Base-by-base conservation (phyloP, 2,797 vertebrate genomes). In the Australoheros facetus region DNA sequence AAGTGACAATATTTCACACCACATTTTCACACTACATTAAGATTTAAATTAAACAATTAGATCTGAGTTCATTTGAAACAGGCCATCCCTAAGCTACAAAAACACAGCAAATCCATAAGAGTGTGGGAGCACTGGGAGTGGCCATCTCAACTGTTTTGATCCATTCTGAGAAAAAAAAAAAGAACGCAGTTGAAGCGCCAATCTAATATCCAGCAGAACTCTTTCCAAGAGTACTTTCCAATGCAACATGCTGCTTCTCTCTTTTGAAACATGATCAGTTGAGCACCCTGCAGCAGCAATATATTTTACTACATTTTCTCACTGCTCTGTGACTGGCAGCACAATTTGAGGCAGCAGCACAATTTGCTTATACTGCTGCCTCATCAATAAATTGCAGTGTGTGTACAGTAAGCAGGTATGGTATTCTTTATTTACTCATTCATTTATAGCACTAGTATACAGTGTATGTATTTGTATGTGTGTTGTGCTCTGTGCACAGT, bases 351-450 rank as follows among this genome's bases (percentile, higher is more conserved):
- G n/a, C n/a, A n/a, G 26, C 26, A 26, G 11, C 19, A 37, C 19
- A 37, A 13, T 0, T 60, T 37, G 32, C 16, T 51, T 48, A 48
- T 48, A 55, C 14, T 26, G 14, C 37, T 23, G 23, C 8, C 0
- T 7, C 39, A 45, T 64, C 42, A 45, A 64, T 45, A 82, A 26
- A 74, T 72, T 54, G 19, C 30, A 71, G 13, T 57, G 45, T 57
- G 6, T 73, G 60, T 17, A 66, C 13, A 14, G 10, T 58, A 59
- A 76, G 54, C 32, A 59, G 42, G 57, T 73, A 53, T 23, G 45
- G 30, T 11, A 14, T 57, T 32, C 13, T 76, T 79, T 80, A 71
- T 75, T 74, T 71, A 77, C 51, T 80, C 53, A 55, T 74, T 64
- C 62, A 71, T 28, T 82, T 77, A 71, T 4, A 53, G 59, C 9